Evolutionary conservation across 2,797 vertebrate genomes (phyloP).

Genomic region (Urosaurus nigricauda): DNA sequence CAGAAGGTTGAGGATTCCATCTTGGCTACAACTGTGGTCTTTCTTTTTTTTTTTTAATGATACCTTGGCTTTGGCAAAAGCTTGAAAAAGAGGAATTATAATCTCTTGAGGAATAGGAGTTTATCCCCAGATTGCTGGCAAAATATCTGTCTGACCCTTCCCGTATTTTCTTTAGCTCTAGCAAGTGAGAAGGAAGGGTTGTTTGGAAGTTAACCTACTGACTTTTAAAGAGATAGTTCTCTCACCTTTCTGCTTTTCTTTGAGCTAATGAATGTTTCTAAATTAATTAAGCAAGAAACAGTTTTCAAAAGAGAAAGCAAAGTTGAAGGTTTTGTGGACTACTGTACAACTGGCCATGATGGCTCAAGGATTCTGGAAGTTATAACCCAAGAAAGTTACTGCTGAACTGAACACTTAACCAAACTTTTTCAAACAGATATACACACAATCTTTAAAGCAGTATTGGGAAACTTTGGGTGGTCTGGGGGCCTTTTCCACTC

Average conservation of each 20-base stretch:
- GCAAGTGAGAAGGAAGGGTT: background rate
- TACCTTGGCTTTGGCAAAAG: background rate
- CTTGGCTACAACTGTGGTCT: background rate
- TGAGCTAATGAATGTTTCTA: conserved; percentile 3
- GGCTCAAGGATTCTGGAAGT: too few relatives aligned
- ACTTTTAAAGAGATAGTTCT: background rate
- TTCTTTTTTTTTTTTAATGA: background rate
- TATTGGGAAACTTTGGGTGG: background rate
- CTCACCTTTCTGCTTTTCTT: background rate
- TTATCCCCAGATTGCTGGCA: background rate
- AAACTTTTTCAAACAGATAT: background rate
- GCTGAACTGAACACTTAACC: background rate
- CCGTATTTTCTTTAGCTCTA: background rate
- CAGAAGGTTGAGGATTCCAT: background rate
- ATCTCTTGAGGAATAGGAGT: background rate
- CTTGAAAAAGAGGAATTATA: background rate
- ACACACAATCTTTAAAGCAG: background rate
- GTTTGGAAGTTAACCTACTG: background rate
- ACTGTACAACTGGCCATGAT: too few relatives aligned
- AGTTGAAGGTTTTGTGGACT: too few relatives aligned
- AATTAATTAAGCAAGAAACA: background rate
- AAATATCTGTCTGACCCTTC: background rate
- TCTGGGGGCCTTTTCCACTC: too few relatives aligned
- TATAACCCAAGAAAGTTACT: too few relatives aligned
- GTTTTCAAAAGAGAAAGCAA: background rate